phyloP scores from a whole-genome alignment of 2,888 invertebrate species.

The Ochlodes sylvanus region DNA sequence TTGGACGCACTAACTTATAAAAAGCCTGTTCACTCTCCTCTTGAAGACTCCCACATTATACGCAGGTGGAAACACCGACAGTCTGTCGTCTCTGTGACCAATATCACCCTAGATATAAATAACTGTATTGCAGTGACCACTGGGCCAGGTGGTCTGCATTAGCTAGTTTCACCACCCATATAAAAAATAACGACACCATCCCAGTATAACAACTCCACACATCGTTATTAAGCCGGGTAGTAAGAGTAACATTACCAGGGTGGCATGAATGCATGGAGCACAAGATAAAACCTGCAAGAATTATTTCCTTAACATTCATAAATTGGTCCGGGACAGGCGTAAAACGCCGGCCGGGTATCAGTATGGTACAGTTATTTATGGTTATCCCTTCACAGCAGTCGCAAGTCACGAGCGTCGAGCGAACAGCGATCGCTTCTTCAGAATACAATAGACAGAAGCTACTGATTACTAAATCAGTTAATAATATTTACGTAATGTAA shows the following conservation, averaged over 20 bases:
- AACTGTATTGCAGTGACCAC: no score
- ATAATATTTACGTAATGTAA: no score
- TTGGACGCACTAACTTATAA: no score
- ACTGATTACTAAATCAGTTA: no score
- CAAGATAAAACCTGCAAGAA: conserved; percentile 39
- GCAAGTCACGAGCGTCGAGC: conserved; percentile 6
- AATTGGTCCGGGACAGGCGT: conserved; percentile 67
- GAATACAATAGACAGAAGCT: no score
- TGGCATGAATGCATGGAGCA: conserved; percentile 22
- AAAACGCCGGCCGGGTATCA: conserved; percentile 63
- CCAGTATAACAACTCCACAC: neutral
- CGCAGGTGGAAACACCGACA: no score
- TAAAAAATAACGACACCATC: neutral
- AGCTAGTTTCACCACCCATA: no score
- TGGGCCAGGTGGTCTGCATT: no score
- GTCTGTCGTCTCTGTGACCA: neutral
- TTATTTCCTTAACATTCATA: conserved; percentile 51
- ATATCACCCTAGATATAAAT: no score
- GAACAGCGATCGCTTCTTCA: neutral
- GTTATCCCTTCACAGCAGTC: conserved; percentile 51
- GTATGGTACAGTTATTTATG: conserved; percentile 63
- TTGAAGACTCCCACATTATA: no score
- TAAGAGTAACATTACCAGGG: conserved; percentile 8
- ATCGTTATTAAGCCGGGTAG: neutral
- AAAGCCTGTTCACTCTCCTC: no score